Evolutionary conservation across 1,140 invertebrate species (phyloP), one percentile per base, ranked within the genome.

Genomic region (Wiebesia pumilae): DNA sequence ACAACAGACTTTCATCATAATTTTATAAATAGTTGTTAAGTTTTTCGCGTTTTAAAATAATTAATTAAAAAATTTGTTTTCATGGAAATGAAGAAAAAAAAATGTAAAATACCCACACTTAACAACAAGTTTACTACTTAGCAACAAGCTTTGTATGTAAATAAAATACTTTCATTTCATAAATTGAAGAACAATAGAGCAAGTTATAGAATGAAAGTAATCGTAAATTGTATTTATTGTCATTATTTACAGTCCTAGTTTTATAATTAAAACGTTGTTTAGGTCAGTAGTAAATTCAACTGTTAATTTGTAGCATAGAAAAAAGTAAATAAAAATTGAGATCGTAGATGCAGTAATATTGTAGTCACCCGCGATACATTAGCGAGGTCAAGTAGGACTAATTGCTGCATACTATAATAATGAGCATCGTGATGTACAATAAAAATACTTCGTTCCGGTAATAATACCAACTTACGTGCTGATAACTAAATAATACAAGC

Each of bases 341-440:
- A 51, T 80, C 78, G 43, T 71, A 40, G 77, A 62, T 69, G 40
- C 21, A 10, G 89, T 91, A 89, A 88, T 77, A 67, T 85, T 88
- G 77, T 89, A 88, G 90, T 93, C 90, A 90, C 87, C 88, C 30
- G 24, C 88, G 84, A 90, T 88, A 88, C 90, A 73, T 69, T 89
- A 87, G 87, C 88, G 88, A 89, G 92, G 92, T 93, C 91, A 93
- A 92, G 90, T 93, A 87, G 90, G 89, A 90, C 90, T 92, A 93
- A 93, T 93, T 93, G 89, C 89, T 91, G 89, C 89, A 87, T 77
- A 91, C 84, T 67, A 89, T 86, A 88, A 88, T 86, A 86, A 65
- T 81, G 78, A 35, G 0, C 77, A 81, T 85, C 43, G 10, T 24
- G 62, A 69, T 80, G 75, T 24, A 51, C 47, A 81, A 73, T 81